A percentile compares a stretch with the other conserved stretches of the same genome.
These are phyloP conservation scores for Diabrotica virgifera DNA, from an alignment of 1,140 invertebrate species.

Conservation along the genomic window DNA sequence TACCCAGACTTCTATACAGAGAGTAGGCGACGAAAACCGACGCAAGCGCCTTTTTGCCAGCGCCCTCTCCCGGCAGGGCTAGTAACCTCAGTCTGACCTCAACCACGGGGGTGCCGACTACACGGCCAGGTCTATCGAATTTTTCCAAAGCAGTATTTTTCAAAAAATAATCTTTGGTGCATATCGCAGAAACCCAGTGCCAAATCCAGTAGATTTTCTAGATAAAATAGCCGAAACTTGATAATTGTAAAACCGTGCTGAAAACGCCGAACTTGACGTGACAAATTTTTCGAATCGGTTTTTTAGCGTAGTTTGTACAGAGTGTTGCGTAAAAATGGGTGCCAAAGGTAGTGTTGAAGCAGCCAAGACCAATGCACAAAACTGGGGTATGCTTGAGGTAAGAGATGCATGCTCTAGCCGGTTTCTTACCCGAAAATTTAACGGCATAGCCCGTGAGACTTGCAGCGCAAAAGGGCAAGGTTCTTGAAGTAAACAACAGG, in stretches of 20 bases:
- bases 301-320: constrained; percentile 15
- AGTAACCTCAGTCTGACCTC: constrained; percentile 42
- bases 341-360: constrained; percentile 71
- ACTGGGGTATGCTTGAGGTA: constrained; percentile 72
- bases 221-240: constrained; percentile 12
- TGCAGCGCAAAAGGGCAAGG: constrained; percentile 1
- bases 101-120: constrained; percentile 31
- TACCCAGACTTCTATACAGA: neutral
- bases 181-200: constrained; percentile 6
- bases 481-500: neutral
- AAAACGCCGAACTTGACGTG: constrained; percentile 16
- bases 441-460: neutral
- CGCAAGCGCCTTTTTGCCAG: constrained; percentile 29
- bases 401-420: constrained; percentile 25
- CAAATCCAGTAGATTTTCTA: constrained; percentile 8
- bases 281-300: constrained; percentile 26
- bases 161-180: constrained; percentile 17
- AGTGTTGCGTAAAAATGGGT: constrained; percentile 53
- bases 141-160: constrained; percentile 6
- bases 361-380: constrained; percentile 69
- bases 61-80: constrained; percentile 38
- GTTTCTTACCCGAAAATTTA: neutral
- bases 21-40: constrained; percentile 29
- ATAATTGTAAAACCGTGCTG: constrained; percentile 14
- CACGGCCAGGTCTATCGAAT: constrained; percentile 17